Conservation (phyloP, 2,888 invertebrate genomes). For the Polydrusus tereticollis region DNA sequence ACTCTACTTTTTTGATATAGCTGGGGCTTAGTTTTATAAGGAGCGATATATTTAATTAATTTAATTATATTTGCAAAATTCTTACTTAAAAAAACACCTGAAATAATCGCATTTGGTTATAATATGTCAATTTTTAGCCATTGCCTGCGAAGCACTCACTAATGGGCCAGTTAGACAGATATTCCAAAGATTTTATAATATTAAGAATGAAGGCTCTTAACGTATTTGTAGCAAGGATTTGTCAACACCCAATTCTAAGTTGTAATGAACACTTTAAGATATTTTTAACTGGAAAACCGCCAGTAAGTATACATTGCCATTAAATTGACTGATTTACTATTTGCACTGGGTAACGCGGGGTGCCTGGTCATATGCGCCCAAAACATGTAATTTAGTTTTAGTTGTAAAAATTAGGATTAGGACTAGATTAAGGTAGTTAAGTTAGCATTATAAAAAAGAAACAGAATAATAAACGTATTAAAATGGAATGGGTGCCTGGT, state of each 20-base stretch:
- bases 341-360: not conserved
- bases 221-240: constrained; percentile 75
- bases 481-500: too few relatives aligned
- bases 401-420: too few relatives aligned
- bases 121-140: constrained; percentile 74
- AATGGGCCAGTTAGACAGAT: constrained; percentile 77
- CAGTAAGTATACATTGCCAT: constrained; percentile 66
- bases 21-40: too few relatives aligned
- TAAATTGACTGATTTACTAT: not conserved
- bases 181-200: constrained; percentile 78
- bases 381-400: too few relatives aligned
- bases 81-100: not conserved
- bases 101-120: not conserved
- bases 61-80: too few relatives aligned
- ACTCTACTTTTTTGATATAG: too few relatives aligned
- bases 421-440: too few relatives aligned
- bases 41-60: too few relatives aligned
- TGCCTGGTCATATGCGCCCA: too few relatives aligned
- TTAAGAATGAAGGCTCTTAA: constrained; percentile 76
- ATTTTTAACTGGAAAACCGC: constrained; percentile 76
- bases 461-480: too few relatives aligned
- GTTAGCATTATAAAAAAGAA: too few relatives aligned
- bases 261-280: constrained; percentile 75
- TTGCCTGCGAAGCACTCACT: constrained; percentile 79
- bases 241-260: constrained; percentile 79